phyloP scores from a whole-genome alignment of 2,797 vertebrate genomes.

The Gymnoscopelus microlampas region DNA sequence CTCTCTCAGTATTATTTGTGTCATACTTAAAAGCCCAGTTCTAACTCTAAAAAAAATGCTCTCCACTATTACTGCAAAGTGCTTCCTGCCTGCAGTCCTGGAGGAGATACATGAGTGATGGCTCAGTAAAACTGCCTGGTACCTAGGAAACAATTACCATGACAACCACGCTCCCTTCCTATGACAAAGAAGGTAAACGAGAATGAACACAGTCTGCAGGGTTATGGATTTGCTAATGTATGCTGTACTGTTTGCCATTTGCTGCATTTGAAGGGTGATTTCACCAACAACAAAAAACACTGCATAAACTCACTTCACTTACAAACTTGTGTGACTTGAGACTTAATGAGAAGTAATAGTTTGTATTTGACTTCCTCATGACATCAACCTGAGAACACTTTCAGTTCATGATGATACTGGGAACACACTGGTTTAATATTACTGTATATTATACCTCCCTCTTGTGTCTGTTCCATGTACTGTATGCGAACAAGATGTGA shows the following conservation, averaged over 20 bases:
- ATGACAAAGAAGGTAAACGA: not conserved
- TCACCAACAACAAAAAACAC: too few relatives aligned
- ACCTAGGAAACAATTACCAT: not conserved
- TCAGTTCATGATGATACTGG: too few relatives aligned
- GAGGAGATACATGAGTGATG: conserved; percentile 24
- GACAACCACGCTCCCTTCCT: not conserved
- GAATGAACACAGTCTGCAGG: not conserved
- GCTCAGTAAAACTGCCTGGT: conserved; percentile 8
- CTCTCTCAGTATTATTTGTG: conserved; percentile 62
- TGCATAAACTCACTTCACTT: too few relatives aligned
- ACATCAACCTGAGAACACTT: too few relatives aligned
- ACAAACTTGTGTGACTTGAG: too few relatives aligned
- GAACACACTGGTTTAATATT: too few relatives aligned
- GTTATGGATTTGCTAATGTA: too few relatives aligned
- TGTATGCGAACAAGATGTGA: too few relatives aligned
- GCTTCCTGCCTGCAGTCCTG: conserved; percentile 30
- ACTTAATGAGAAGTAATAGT: too few relatives aligned
- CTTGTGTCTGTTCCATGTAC: too few relatives aligned
- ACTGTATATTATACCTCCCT: too few relatives aligned
- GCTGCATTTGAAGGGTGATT: not conserved
- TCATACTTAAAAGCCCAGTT: conserved; percentile 34
- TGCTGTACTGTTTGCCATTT: not conserved
- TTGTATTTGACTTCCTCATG: too few relatives aligned
- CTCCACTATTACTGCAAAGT: conserved; percentile 50
- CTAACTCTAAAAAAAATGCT: conserved; percentile 16